These are phyloP conservation scores for Morone chrysops DNA, from an alignment of 2,113 vertebrate genomes.

Conservation along the genomic window DNA sequence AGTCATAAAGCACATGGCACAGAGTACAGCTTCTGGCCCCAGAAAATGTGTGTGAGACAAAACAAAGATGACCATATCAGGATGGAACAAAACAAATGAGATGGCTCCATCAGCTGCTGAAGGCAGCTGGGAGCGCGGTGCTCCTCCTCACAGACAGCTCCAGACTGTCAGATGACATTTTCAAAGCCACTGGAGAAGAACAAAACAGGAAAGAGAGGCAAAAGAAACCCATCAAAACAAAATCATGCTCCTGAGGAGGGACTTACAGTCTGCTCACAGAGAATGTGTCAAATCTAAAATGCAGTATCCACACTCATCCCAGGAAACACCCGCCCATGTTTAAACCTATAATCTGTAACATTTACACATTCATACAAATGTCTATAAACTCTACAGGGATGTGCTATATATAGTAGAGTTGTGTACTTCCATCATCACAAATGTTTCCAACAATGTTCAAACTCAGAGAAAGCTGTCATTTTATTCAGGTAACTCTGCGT, in stretches of 20 bases:
- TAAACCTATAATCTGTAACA: too few relatives aligned
- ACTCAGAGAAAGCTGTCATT: too few relatives aligned
- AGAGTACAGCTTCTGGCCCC: slow-evolving; percentile 33
- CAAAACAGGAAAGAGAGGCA: slow-evolving; percentile 20
- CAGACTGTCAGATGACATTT: slow-evolving; percentile 66
- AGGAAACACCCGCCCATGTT: neutral
- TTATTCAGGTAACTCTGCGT: too few relatives aligned
- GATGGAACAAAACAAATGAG: slow-evolving; percentile 63
- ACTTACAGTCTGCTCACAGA: neutral
- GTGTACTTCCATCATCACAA: too few relatives aligned
- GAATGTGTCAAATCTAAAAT: slow-evolving; percentile 27
- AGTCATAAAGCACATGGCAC: slow-evolving; percentile 46
- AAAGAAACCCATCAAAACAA: slow-evolving; percentile 30
- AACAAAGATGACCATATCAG: slow-evolving; percentile 60
- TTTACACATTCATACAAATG: too few relatives aligned
- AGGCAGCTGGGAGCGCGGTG: slow-evolving; percentile 29
- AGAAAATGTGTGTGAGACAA: slow-evolving; percentile 33
- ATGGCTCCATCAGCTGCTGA: slow-evolving; percentile 48
- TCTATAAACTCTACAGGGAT: too few relatives aligned
- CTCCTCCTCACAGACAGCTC: slow-evolving; percentile 29
- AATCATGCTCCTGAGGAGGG: slow-evolving; percentile 34
- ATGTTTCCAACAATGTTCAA: too few relatives aligned
- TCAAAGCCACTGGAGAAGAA: slow-evolving; percentile 51
- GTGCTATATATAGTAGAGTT: too few relatives aligned
- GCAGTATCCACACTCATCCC: neutral